phyloP scores from a whole-genome alignment of 2,113 vertebrate genomes.

The Crotalus viridis region DNA sequence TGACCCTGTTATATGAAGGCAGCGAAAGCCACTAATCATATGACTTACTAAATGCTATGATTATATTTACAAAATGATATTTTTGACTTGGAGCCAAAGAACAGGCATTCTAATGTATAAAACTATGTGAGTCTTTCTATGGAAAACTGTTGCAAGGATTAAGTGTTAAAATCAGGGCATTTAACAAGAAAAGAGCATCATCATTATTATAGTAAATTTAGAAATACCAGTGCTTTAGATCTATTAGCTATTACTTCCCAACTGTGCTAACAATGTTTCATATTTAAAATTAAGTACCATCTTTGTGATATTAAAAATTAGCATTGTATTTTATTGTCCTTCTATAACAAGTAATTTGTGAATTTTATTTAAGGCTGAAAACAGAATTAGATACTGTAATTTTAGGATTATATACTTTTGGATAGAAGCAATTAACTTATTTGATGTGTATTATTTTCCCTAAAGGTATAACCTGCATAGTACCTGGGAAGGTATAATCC shows the following conservation, averaged over 20 bases:
- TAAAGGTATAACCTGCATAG: not conserved
- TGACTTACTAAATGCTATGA: not conserved
- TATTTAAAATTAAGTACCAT: not conserved
- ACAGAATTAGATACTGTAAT: not conserved
- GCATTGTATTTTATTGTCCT: not conserved
- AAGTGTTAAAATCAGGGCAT: not conserved
- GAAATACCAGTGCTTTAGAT: not conserved
- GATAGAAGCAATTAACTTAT: not conserved
- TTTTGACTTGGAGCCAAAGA: not conserved
- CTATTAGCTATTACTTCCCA: not conserved
- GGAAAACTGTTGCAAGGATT: accelerated
- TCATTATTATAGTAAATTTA: not conserved
- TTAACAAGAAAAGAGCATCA: accelerated
- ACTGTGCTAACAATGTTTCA: not conserved
- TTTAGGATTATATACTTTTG: not conserved
- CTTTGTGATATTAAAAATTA: not conserved
- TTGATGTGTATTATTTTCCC: not conserved
- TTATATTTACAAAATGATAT: constrained; percentile 11
- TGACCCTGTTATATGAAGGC: constrained; percentile 29
- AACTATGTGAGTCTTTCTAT: not conserved
- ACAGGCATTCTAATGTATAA: accelerated
- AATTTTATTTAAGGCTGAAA: not conserved
- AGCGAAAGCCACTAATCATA: not conserved
- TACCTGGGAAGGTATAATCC: not conserved
- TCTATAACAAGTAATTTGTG: not conserved